Percentiles rank a stretch among this genome's conserved stretches.
Conservation (phyloP, 2,888 invertebrate genomes). For the Muschampia plurimacula region DNA sequence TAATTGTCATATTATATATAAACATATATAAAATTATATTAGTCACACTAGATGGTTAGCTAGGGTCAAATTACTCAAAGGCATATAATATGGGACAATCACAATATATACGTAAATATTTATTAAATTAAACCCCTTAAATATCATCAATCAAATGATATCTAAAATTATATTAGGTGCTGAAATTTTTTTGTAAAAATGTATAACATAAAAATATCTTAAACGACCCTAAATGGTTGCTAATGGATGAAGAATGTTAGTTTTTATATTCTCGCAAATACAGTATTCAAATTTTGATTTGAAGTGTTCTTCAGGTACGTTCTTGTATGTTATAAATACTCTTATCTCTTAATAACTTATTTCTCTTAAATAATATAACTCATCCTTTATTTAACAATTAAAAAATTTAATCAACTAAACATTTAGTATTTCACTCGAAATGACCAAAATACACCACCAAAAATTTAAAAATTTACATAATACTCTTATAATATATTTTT, state of each 20-base stretch:
- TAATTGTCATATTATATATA: constrained; percentile 14
- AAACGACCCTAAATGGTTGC: constrained; percentile 8
- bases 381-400: too few relatives aligned
- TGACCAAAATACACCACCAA: too few relatives aligned
- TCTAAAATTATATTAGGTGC: background rate
- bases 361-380: too few relatives aligned
- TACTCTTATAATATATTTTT: too few relatives aligned
- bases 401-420: too few relatives aligned
- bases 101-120: constrained; percentile 12
- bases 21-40: constrained; percentile 40
- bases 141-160: background rate
- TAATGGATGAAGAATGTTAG: background rate
- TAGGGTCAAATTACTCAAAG: constrained; percentile 16
- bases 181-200: background rate
- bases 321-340: background rate
- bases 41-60: constrained; percentile 49
- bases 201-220: background rate
- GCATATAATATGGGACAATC: constrained; percentile 15
- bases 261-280: constrained; percentile 17
- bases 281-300: background rate
- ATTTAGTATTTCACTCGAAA: too few relatives aligned
- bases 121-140: background rate
- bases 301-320: background rate
- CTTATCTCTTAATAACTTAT: too few relatives aligned
- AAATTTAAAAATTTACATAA: too few relatives aligned